Conservation (phyloP, 1,140 invertebrate genomes). For the Cydia strobilella region DNA sequence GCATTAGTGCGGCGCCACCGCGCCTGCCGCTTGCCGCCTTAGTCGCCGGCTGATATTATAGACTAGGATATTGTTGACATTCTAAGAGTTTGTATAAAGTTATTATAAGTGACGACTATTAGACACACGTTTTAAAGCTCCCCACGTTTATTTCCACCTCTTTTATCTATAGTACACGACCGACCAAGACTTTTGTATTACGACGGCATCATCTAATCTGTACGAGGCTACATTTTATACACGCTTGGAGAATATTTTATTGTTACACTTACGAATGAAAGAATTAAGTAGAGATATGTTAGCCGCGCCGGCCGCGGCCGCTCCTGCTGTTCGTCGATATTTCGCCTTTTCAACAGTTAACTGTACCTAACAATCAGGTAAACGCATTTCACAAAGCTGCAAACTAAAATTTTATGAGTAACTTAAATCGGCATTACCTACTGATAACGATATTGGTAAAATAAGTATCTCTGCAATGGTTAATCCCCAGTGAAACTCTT, state of each 20-base stretch:
- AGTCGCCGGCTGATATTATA: slow-evolving; percentile 19
- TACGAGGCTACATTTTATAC: slow-evolving; percentile 37
- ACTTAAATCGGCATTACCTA: too few relatives aligned
- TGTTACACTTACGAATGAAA: slow-evolving; percentile 22
- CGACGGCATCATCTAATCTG: slow-evolving; percentile 38
- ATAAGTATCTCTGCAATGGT: background rate
- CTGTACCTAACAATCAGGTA: too few relatives aligned
- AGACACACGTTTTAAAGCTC: slow-evolving; percentile 47
- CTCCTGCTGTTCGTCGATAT: background rate
- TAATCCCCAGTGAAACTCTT: background rate
- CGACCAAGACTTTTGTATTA: slow-evolving; percentile 65
- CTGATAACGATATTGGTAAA: too few relatives aligned
- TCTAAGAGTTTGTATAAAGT: slow-evolving; percentile 37
- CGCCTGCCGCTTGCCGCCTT: slow-evolving; percentile 17
- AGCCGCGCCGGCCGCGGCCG: background rate
- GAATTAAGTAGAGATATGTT: slow-evolving; percentile 17
- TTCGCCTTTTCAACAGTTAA: background rate
- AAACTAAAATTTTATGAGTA: too few relatives aligned
- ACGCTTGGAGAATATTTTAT: slow-evolving; percentile 37
- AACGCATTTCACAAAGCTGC: too few relatives aligned
- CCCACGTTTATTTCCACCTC: slow-evolving; percentile 40
- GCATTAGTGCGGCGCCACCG: background rate
- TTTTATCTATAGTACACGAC: slow-evolving; percentile 45
- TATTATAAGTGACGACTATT: slow-evolving; percentile 36
- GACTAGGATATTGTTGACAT: slow-evolving; percentile 41